phyloP scores from a whole-genome alignment of 2,888 invertebrate species.

The Lypha dubia region DNA sequence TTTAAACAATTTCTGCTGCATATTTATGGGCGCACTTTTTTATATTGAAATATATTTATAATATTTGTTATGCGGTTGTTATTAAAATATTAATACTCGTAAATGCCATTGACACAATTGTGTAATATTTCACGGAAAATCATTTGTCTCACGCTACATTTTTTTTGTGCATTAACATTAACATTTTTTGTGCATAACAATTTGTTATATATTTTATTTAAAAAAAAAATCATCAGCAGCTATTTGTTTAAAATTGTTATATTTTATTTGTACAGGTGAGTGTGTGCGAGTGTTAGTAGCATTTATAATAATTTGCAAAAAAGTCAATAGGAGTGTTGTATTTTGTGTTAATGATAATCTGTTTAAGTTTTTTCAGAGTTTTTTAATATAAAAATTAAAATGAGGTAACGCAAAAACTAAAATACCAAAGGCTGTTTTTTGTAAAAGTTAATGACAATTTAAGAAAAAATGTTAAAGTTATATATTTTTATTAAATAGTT shows the following conservation, averaged over 20 bases:
- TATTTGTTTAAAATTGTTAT: conserved; percentile 11
- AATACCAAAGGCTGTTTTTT: no score
- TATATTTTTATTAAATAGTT: background rate
- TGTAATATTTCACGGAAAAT: conserved; percentile 56
- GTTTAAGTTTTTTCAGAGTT: no score
- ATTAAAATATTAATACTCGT: conserved; percentile 62
- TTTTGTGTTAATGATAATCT: background rate
- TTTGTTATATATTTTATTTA: background rate
- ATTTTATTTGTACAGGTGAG: background rate
- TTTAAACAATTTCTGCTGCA: background rate
- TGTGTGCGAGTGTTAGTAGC: background rate
- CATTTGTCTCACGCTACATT: conserved; percentile 8
- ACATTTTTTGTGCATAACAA: background rate
- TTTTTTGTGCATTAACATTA: background rate
- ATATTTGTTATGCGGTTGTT: conserved; percentile 60
- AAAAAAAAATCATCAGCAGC: background rate
- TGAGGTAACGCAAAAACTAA: no score
- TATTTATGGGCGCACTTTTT: conserved; percentile 16
- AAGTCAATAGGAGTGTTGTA: background rate
- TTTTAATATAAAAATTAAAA: no score
- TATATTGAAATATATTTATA: conserved; percentile 32
- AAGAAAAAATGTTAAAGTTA: no score
- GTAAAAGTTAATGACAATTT: no score
- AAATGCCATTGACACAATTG: conserved; percentile 65
- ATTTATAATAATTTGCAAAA: background rate